A percentile compares a stretch with the other conserved stretches of the same genome.
Conservation (phyloP, 2,797 vertebrate genomes). For the Fundulus diaphanus region DNA sequence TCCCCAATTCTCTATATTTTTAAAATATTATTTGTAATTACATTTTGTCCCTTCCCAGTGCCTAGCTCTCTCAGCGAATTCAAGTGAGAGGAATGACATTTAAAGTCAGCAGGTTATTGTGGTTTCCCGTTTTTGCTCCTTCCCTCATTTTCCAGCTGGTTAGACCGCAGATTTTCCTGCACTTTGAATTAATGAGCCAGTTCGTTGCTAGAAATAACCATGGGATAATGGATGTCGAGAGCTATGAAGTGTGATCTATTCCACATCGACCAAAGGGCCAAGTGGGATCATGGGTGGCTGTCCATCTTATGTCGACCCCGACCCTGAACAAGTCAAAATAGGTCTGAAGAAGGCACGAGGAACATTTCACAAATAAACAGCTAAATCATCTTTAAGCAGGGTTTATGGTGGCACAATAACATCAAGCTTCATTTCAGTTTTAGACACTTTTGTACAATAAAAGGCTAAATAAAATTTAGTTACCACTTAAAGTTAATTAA, state of each 20-base stretch:
- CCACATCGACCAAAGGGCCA: not conserved
- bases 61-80: not conserved
- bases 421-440: no score
- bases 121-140: not conserved
- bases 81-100: not conserved
- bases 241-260: constrained; percentile 14
- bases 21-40: not conserved
- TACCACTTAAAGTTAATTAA: no score
- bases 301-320: not conserved
- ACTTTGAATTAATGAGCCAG: constrained; percentile 20
- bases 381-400: not conserved
- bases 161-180: not conserved
- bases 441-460: no score
- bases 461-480: no score
- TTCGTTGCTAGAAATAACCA: constrained; percentile 26
- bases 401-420: no score
- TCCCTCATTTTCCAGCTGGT: constrained; percentile 1
- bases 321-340: not conserved
- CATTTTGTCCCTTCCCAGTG: not conserved
- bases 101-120: not conserved
- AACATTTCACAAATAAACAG: not conserved
- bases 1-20: no score
- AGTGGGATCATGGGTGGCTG: not conserved
- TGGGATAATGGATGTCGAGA: constrained; percentile 22
- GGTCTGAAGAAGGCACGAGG: not conserved